Base-by-base conservation (phyloP, 2,113 vertebrate genomes). In the Tringa solitaria region DNA sequence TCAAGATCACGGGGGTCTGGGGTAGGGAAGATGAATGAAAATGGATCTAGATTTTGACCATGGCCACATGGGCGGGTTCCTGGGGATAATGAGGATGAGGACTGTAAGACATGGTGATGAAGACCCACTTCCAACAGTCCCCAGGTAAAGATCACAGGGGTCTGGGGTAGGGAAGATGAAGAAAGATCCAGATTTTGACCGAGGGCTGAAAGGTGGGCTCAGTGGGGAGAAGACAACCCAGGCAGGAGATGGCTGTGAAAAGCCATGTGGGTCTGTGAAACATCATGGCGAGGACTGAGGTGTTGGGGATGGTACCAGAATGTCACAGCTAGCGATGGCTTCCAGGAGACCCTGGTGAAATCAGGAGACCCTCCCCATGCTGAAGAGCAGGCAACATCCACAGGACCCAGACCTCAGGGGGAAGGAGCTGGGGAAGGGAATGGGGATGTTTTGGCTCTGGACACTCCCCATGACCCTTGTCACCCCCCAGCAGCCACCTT, bases 221-320 rank as follows among this genome's bases (percentile, higher is more conserved):
- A 1, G 11, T 1, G 2, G 18, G 51, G 46, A 76, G 37, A 75
- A 73, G 10, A 45, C n/a, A 63, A 20, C 33, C 39, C 0, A 6
- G n/a, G 48, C 9, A 30, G 69, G 51, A 61, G 15, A 13, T 19
- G 20, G 33, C 74, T 87, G 4, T 3, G 65, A 77, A 30, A 21
- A 67, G 54, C 32, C 72, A 39, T 5, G 30, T 41, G 67, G 12
- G 45, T 72, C 85, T 84, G 75, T 0, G 9, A 73, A 57, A 63
- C 6, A 19, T 37, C 61, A 50, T 0, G 0, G 67, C 2, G 20
- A 72, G 30, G 10, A 4, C 0, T 0, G 12, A 94, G 46, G 35
- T 72, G 60, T 8, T 9, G 6, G 43, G 39, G 56, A 59, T 13
- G 28, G 50, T 1, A 53, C 21, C 35, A 15, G n/a, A 32, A 51